phyloP scores from a whole-genome alignment of 2,113 vertebrate genomes.

The Albula glossodonta region DNA sequence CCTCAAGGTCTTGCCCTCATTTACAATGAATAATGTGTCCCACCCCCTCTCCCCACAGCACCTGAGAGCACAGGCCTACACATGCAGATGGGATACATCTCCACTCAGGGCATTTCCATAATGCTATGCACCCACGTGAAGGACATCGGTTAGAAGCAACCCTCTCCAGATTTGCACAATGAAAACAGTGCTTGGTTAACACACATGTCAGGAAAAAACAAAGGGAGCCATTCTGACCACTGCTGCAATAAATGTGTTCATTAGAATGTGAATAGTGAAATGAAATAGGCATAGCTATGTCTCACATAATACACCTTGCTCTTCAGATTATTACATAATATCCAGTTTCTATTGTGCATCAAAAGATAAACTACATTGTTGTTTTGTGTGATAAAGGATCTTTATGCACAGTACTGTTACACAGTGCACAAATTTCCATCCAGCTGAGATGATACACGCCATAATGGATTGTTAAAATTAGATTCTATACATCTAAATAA shows the following conservation, averaged over 20 bases:
- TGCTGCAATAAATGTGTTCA: not conserved
- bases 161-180: conserved; percentile 44
- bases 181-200: not conserved
- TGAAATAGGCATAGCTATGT: not conserved
- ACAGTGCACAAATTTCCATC: not conserved
- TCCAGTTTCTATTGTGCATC: not conserved
- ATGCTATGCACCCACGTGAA: conserved; percentile 34
- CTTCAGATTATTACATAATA: conserved; percentile 12
- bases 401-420: not conserved
- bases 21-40: conserved; percentile 66
- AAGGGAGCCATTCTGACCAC: conserved; percentile 2
- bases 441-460: not conserved
- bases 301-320: not conserved
- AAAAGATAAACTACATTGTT: conserved; percentile 38
- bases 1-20: conserved; percentile 69
- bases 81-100: conserved; percentile 16
- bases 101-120: conserved; percentile 36
- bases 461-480: conserved; percentile 45
- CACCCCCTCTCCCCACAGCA: not conserved
- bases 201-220: not conserved
- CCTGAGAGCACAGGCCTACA: conserved; percentile 23
- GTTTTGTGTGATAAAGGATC: conserved; percentile 12
- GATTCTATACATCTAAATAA: conserved; percentile 52
- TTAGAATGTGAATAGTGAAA: not conserved
- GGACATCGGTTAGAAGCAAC: conserved; percentile 36